A percentile compares a stretch with the other conserved stretches of the same genome.
phyloP scores from a whole-genome alignment of 2,113 vertebrate genomes.

The Zosterops japonicus region DNA sequence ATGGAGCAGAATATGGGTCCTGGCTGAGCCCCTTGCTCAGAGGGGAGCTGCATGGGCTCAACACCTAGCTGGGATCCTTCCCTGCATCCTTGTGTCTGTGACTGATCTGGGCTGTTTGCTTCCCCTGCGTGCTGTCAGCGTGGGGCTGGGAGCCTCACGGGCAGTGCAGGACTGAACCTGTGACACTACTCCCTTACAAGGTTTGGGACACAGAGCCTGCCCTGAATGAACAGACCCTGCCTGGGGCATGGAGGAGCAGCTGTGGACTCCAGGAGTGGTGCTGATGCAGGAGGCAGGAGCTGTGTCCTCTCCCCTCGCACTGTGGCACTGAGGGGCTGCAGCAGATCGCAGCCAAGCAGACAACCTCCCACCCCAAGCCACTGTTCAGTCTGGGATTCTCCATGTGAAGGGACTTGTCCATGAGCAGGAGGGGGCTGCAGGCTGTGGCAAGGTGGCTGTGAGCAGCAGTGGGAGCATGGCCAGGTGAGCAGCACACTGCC shows the following conservation, averaged over 20 bases:
- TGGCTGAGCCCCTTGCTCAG: neutral
- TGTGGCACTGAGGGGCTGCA: neutral
- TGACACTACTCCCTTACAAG: neutral
- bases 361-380: rapidly evolving
- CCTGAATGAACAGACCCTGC: neutral
- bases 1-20: neutral
- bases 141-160: neutral
- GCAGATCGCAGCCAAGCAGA: rapidly evolving
- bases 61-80: neutral
- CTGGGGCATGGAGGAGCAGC: neutral
- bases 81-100: neutral
- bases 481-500: neutral
- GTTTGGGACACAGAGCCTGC: neutral
- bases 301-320: rapidly evolving
- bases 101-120: neutral
- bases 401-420: rapidly evolving
- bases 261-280: neutral
- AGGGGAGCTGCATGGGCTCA: neutral
- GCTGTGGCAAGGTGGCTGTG: neutral
- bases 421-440: neutral
- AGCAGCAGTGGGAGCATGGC: neutral
- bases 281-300: neutral
- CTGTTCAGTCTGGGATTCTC: neutral
- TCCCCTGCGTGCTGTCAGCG: rapidly evolving
- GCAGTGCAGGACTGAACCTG: rapidly evolving